phyloP scores from a whole-genome alignment of 1,140 invertebrate species.

The Drosophila ananassae region DNA sequence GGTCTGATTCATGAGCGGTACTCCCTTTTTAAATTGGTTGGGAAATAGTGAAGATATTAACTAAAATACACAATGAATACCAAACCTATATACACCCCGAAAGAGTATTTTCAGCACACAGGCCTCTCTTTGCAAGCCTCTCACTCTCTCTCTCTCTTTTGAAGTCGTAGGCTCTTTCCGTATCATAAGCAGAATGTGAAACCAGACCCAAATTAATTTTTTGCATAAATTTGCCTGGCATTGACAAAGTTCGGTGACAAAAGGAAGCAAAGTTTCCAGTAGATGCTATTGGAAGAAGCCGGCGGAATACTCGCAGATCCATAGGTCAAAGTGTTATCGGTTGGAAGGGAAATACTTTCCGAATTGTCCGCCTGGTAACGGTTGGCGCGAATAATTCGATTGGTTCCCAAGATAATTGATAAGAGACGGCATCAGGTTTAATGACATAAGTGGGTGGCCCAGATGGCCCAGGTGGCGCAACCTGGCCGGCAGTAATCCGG shows the following conservation, averaged over 20 bases:
- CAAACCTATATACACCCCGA: neutral
- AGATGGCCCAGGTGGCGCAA: neutral
- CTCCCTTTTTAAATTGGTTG: too few species aligned
- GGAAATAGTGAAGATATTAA: too few species aligned
- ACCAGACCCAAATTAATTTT: constrained; percentile 34
- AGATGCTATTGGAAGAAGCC: neutral
- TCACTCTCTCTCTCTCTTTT: neutral
- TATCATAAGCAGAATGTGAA: constrained; percentile 17
- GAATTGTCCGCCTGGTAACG: constrained; percentile 51
- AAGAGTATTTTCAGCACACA: constrained; percentile 1
- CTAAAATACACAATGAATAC: too few species aligned
- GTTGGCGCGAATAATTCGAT: constrained; percentile 2
- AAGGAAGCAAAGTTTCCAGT: constrained; percentile 21
- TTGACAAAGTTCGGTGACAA: constrained; percentile 49
- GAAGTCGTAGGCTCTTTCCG: neutral
- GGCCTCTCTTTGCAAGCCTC: neutral
- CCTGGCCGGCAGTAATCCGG: constrained; percentile 9
- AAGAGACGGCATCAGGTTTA: constrained; percentile 59
- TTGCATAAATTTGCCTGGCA: constrained; percentile 46
- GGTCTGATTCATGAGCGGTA: too few species aligned
- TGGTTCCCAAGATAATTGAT: constrained; percentile 46
- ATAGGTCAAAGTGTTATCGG: constrained; percentile 49
- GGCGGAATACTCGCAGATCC: neutral
- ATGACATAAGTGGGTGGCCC: constrained; percentile 47
- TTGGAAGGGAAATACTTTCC: neutral